Evolutionary conservation across 2,797 vertebrate species (phyloP).

Genomic region (Spondyliosoma cantharus): DNA sequence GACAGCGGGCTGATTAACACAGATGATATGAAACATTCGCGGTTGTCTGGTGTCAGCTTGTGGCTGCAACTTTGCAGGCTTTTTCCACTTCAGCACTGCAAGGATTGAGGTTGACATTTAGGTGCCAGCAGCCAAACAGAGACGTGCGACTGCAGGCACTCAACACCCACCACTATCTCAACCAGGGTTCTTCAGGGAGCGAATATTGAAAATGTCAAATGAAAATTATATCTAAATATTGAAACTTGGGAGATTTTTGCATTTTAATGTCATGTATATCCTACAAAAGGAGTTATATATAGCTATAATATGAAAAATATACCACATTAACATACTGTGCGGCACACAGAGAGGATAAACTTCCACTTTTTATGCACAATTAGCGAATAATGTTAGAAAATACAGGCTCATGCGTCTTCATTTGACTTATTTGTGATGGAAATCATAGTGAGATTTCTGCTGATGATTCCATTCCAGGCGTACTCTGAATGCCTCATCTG

Average conservation of each 20-base stretch:
- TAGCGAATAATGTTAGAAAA: background rate
- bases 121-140: constrained; percentile 57
- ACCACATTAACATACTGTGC: constrained; percentile 6
- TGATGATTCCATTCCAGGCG: constrained; percentile 1
- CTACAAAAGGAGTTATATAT: background rate
- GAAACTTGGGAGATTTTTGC: constrained; percentile 10
- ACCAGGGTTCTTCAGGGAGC: constrained; percentile 37
- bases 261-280: constrained; percentile 19
- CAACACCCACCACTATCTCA: constrained; percentile 49
- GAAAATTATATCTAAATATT: constrained; percentile 56
- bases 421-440: constrained; percentile 16
- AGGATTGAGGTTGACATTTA: constrained; percentile 71
- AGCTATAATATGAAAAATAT: background rate
- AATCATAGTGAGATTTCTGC: constrained; percentile 7
- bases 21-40: constrained; percentile 58
- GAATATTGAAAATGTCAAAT: constrained; percentile 63
- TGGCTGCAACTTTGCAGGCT: constrained; percentile 37
- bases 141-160: constrained; percentile 46
- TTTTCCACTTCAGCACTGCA: constrained; percentile 38
- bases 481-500: constrained; percentile 17
- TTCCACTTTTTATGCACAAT: constrained; percentile 21
- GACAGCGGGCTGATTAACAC: constrained; percentile 56
- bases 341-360: background rate
- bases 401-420: background rate
- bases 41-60: constrained; percentile 46